Evolutionary conservation across 2,888 invertebrate species (phyloP), one percentile per base, ranked within the genome.

Genomic region (Nomada fabriciana): DNA sequence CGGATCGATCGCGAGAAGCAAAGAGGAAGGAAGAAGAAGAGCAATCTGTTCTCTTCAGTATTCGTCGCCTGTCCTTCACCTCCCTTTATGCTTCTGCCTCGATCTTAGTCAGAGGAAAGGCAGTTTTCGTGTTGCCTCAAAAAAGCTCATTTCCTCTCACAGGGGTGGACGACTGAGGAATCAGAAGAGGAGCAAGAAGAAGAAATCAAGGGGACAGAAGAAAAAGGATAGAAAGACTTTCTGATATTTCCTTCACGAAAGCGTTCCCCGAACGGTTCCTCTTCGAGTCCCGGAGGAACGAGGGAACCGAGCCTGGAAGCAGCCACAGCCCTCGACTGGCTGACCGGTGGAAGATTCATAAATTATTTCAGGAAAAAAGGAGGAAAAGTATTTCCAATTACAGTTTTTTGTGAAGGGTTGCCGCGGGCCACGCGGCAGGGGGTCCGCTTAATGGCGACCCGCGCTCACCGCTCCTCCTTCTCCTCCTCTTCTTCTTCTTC

Each of bases 311-410:
- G 88, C 42, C 84, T 85, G 89, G 89, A 88, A 88, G 88, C 82
- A 88, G 88, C 82, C 81, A 69, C 85, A 83, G 82, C 82, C 82
- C 83, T 85, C 74, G 60, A 78, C 82, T 72, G 84, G 85, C 88
- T 76, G 88, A 88, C 86, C 88, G 89, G 89, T 90, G 91, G 88
- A 88, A 90, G 91, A 93, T 93, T 93, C 93, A 94, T 94, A 94
- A 94, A 94, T 94, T 93, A 94, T 93, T 94, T 91, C 91, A 91
- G 92, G 92, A 94, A 93, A 94, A 93, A 93, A 92, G 93, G 93
- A 93, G 92, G 93, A 93, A 93, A 94, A 93, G 93, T 93, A 94
- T 94, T 94, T 94, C 94, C 94, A 94, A 94, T 94, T 94, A 94
- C 94, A 94, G 93, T 94, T 94, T 94, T 94, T 94, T 93, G 93